A percentile compares a stretch with the other conserved stretches of the same genome.
Evolutionary conservation across 2,888 invertebrate species (phyloP).

Genomic region (Drosophila maculinotata): DNA sequence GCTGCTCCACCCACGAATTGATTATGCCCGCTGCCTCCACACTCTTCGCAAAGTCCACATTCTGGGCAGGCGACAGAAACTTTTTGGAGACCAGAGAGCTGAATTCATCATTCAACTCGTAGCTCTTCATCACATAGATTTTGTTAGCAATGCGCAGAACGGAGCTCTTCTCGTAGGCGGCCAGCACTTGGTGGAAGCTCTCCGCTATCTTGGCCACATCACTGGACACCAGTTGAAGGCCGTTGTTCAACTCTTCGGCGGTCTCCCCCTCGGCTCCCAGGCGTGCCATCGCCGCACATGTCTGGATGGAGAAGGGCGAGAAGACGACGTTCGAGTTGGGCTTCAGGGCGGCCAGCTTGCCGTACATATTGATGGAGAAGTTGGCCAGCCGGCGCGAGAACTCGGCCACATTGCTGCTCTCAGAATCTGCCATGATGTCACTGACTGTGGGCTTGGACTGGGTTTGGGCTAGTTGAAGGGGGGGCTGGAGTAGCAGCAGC

Average conservation of each 20-base stretch:
- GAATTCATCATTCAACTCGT: slow-evolving; percentile 86
- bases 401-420: slow-evolving; percentile 41
- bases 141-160: slow-evolving; percentile 90
- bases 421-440: slow-evolving; percentile 50
- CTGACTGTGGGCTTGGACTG: background rate
- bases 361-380: slow-evolving; percentile 63
- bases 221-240: slow-evolving; percentile 86
- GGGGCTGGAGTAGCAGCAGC: slow-evolving; percentile 41
- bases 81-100: slow-evolving; percentile 87
- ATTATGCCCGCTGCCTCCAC: slow-evolving; percentile 87
- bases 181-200: slow-evolving; percentile 74
- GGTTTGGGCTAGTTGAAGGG: slow-evolving; percentile 18
- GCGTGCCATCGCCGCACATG: slow-evolving; percentile 89
- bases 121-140: slow-evolving; percentile 88
- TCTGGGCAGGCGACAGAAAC: slow-evolving; percentile 88
- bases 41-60: slow-evolving; percentile 87
- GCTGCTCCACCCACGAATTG: slow-evolving; percentile 92
- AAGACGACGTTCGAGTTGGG: slow-evolving; percentile 89
- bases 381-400: slow-evolving; percentile 64
- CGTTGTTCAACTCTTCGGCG: slow-evolving; percentile 87
- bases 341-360: slow-evolving; percentile 65
- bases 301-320: slow-evolving; percentile 91
- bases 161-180: slow-evolving; percentile 71
- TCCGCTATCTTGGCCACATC: slow-evolving; percentile 67
- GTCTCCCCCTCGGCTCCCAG: slow-evolving; percentile 90